Percentiles rank a stretch among this genome's conserved stretches.
Conservation (phyloP, 1,140 invertebrate genomes). For the Augochlora pura region DNA sequence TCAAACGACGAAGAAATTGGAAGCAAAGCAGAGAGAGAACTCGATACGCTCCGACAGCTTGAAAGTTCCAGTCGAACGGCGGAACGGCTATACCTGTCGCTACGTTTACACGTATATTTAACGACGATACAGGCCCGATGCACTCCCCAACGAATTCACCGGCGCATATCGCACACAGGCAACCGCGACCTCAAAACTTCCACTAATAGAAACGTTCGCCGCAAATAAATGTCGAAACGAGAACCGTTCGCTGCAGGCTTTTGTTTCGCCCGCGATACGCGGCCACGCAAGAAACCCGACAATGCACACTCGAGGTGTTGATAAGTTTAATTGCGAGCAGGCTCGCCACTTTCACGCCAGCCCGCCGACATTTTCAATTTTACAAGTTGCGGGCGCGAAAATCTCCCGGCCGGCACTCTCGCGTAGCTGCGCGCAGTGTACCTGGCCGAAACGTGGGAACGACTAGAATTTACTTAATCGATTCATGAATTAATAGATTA, state of each 20-base stretch:
- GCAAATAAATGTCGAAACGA: slow-evolving; percentile 15
- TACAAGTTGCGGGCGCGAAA: too few species aligned
- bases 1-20: neutral
- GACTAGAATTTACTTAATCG: too few species aligned
- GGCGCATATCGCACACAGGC: slow-evolving; percentile 1
- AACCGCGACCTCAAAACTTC: slow-evolving; percentile 23
- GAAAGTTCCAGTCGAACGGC: slow-evolving; percentile 11
- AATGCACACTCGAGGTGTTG: neutral
- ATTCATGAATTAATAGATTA: too few species aligned
- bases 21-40: neutral
- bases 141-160: slow-evolving; percentile 20
- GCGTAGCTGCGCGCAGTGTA: too few species aligned
- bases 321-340: neutral
- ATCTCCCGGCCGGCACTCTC: too few species aligned
- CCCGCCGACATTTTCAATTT: too few species aligned
- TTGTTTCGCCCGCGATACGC: neutral
- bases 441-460: too few species aligned
- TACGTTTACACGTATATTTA: slow-evolving; percentile 34
- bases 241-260: neutral
- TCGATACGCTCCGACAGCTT: slow-evolving; percentile 21
- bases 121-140: neutral
- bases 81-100: slow-evolving; percentile 32
- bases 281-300: neutral
- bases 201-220: neutral
- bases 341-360: too few species aligned